Evolutionary conservation across 2,113 vertebrate genomes (phyloP).

Genomic region (Pycnonotus jocosus): DNA sequence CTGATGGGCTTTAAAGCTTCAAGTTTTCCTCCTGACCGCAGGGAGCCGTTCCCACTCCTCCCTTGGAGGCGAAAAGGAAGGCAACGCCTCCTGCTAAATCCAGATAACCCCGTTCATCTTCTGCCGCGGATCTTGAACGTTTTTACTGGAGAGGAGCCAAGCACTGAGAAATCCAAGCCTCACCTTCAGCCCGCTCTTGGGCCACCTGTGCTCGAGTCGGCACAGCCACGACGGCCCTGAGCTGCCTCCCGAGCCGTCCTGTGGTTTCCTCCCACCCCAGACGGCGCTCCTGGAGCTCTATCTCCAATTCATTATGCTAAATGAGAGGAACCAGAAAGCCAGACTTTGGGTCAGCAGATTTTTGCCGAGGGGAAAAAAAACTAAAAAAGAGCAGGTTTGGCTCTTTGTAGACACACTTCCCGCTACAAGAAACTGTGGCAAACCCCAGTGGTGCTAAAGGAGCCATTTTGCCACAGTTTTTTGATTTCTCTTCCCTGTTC

Average conservation of each 20-base stretch:
- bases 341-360: slow-evolving; percentile 32
- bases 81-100: background rate
- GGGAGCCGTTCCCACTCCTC: background rate
- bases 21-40: background rate
- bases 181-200: background rate
- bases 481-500: background rate
- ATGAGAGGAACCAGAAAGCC: slow-evolving; percentile 21
- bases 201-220: background rate
- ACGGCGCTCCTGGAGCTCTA: background rate
- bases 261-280: slow-evolving; percentile 42
- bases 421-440: background rate
- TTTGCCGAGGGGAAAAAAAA: background rate
- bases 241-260: background rate
- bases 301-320: background rate
- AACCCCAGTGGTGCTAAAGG: background rate
- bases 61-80: background rate
- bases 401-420: background rate
- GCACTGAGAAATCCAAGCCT: background rate
- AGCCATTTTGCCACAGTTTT: background rate
- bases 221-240: rapidly evolving
- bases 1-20: slow-evolving; percentile 22
- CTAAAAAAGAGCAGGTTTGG: background rate
- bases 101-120: slow-evolving; percentile 28
- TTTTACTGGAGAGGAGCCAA: slow-evolving; percentile 18
- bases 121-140: background rate